Conservation (phyloP, 2,797 vertebrate species). For the Rousettus madagascariensis region DNA sequence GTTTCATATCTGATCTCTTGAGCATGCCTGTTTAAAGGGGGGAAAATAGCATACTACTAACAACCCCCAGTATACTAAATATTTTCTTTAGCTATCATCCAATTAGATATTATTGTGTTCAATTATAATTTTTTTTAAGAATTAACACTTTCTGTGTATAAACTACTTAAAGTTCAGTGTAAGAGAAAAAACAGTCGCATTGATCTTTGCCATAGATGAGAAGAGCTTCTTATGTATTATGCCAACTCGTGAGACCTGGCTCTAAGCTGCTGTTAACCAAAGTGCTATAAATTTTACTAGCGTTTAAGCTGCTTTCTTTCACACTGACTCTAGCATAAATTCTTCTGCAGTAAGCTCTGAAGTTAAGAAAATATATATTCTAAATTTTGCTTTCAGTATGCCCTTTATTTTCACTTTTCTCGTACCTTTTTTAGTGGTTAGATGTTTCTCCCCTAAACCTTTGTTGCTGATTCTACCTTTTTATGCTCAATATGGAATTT, state of each 20-base stretch:
- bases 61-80: not conserved
- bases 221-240: slow-evolving; percentile 60
- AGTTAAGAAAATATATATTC: slow-evolving; percentile 57
- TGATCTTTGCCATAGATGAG: slow-evolving; percentile 31
- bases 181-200: slow-evolving; percentile 37
- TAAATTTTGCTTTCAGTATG: slow-evolving; percentile 73
- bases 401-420: slow-evolving; percentile 73
- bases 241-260: slow-evolving; percentile 62
- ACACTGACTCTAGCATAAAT: slow-evolving; percentile 75
- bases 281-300: slow-evolving; percentile 73
- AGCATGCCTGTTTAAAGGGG: not conserved
- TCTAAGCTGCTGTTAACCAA: slow-evolving; percentile 74
- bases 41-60: not conserved
- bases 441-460: slow-evolving; percentile 87
- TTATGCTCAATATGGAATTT: slow-evolving; percentile 92
- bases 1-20: slow-evolving; percentile 37
- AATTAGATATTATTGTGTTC: slow-evolving; percentile 16
- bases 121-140: slow-evolving; percentile 8
- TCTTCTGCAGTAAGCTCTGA: slow-evolving; percentile 75
- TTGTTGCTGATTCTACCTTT: slow-evolving; percentile 92
- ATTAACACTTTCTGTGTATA: slow-evolving; percentile 55
- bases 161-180: slow-evolving; percentile 36
- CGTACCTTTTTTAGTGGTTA: slow-evolving; percentile 83
- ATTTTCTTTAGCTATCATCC: slow-evolving; percentile 1
- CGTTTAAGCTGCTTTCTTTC: slow-evolving; percentile 74